These are phyloP conservation scores for Trogon surrucura DNA, from an alignment of 2,113 vertebrate species.

Conservation along the genomic window DNA sequence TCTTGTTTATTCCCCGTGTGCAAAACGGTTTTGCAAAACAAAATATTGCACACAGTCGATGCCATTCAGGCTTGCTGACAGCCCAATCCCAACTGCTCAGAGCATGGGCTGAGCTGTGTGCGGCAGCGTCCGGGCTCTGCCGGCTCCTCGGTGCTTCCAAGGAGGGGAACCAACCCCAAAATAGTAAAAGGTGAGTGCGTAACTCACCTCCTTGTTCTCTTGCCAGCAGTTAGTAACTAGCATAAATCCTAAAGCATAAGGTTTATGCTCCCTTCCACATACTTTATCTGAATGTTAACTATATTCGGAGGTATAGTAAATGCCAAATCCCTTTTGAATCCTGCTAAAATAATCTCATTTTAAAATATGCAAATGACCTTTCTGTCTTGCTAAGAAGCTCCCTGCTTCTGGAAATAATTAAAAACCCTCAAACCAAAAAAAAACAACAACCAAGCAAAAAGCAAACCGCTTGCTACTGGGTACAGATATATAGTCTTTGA, in stretches of 20 bases:
- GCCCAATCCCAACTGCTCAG: neutral
- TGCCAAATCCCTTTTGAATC: constrained; percentile 7
- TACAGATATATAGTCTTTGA: neutral
- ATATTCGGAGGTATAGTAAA: neutral
- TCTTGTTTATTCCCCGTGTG: neutral
- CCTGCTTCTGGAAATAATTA: neutral
- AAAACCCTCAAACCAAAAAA: neutral
- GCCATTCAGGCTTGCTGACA: neutral
- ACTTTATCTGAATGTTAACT: neutral
- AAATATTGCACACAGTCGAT: neutral
- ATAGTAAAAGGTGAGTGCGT: neutral
- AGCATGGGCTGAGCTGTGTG: neutral
- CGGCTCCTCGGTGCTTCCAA: neutral
- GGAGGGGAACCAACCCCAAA: neutral
- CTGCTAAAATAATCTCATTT: neutral
- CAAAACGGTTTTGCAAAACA: neutral
- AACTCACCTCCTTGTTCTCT: neutral
- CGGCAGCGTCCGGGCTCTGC: accelerated
- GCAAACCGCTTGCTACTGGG: neutral
- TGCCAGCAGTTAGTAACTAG: neutral
- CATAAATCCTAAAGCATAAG: neutral
- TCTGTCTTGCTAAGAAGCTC: neutral
- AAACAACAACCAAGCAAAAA: too few species aligned
- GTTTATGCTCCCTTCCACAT: constrained; percentile 20
- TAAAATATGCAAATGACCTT: neutral